Evolutionary conservation across 1,140 invertebrate genomes (phyloP).

Genomic region (Adoxophyes honmai): DNA sequence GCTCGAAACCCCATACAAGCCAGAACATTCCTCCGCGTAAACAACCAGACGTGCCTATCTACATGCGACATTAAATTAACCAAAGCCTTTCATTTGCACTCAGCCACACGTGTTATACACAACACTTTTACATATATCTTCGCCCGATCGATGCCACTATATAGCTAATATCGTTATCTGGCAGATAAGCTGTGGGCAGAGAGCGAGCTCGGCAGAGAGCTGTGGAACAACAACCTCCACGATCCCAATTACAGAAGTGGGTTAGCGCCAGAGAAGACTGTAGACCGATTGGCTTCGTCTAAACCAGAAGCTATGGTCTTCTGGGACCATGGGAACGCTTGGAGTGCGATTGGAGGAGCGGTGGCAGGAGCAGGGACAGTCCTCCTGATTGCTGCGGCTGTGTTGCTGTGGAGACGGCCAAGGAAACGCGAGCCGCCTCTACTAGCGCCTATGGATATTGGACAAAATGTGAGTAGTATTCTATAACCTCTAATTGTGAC

Average conservation of each 20-base stretch:
- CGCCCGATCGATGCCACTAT: slow-evolving; percentile 57
- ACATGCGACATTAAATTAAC: too few relatives aligned
- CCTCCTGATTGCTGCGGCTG: slow-evolving; percentile 45
- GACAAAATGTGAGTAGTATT: slow-evolving; percentile 50
- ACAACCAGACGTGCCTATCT: too few relatives aligned
- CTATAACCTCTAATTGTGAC: too few relatives aligned
- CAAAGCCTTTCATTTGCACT: too few relatives aligned
- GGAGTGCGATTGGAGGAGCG: slow-evolving; percentile 57
- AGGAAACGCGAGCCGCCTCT: slow-evolving; percentile 38
- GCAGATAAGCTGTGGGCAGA: slow-evolving; percentile 64
- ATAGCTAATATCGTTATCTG: slow-evolving; percentile 64
- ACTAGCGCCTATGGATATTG: slow-evolving; percentile 60
- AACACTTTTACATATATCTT: not conserved
- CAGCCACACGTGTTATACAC: not conserved
- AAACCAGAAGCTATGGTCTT: not conserved
- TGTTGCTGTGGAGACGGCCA: slow-evolving; percentile 48
- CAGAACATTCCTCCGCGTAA: too few relatives aligned
- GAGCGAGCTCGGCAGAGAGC: slow-evolving; percentile 38
- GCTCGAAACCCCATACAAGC: too few relatives aligned
- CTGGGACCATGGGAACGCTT: slow-evolving; percentile 35
- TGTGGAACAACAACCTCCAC: slow-evolving; percentile 38
- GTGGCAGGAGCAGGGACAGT: slow-evolving; percentile 53
- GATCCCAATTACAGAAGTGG: not conserved
- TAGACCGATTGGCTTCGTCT: not conserved
- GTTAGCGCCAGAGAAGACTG: too few relatives aligned